Conservation (phyloP, 2,113 vertebrate genomes). For the Ctenodactylus gundi region DNA sequence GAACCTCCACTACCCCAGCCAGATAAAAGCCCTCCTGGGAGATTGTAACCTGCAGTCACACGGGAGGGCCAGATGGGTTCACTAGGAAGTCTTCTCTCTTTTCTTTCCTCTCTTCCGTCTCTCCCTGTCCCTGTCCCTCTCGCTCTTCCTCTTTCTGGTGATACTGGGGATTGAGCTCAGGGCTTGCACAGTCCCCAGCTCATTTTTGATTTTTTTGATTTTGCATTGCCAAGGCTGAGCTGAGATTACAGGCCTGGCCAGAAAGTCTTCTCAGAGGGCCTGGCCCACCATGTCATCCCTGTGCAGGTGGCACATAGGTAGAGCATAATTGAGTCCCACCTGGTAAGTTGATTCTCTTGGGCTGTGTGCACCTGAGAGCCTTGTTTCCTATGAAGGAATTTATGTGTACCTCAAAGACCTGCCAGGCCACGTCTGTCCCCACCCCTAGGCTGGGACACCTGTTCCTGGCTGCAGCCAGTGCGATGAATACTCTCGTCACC, state of each 20-base stretch:
- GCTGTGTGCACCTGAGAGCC: accelerated
- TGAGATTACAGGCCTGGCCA: neutral
- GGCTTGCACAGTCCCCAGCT: too few relatives aligned
- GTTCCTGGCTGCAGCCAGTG: neutral
- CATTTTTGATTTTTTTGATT: too few relatives aligned
- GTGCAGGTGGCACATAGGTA: neutral
- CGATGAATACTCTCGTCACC: neutral
- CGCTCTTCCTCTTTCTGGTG: too few relatives aligned
- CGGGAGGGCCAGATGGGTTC: too few relatives aligned
- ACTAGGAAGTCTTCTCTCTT: too few relatives aligned
- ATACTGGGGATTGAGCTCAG: too few relatives aligned
- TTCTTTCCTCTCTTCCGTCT: neutral
- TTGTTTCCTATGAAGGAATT: neutral
- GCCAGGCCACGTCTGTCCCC: neutral
- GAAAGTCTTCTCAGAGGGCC: neutral
- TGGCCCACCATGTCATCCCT: neutral
- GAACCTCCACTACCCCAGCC: too few relatives aligned
- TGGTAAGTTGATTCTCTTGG: neutral
- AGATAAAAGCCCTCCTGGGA: too few relatives aligned
- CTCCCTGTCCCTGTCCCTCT: neutral
- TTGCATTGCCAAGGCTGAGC: too few relatives aligned
- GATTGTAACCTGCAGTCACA: too few relatives aligned
- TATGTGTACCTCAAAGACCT: neutral
- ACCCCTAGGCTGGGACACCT: too few relatives aligned
- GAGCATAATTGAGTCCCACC: neutral